These are phyloP conservation scores for Agonopterix alstromeriana DNA, from an alignment of 2,888 invertebrate species.

Conservation along the genomic window DNA sequence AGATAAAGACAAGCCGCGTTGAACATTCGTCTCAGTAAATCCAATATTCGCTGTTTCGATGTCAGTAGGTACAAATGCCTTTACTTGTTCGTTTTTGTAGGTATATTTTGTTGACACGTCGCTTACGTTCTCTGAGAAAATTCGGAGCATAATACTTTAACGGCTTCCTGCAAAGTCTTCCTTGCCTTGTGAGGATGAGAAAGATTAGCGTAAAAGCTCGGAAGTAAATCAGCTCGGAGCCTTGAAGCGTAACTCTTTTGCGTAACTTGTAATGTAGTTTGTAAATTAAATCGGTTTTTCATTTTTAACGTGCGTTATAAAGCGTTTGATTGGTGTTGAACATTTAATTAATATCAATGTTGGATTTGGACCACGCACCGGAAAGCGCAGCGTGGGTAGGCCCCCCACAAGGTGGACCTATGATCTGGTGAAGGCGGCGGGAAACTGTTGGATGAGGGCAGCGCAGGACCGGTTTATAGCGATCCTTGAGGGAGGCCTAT, in stretches of 20 bases:
- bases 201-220: slow-evolving; percentile 12
- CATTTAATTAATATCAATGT: no score
- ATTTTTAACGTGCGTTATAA: no score
- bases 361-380: no score
- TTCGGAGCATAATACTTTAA: slow-evolving; percentile 18
- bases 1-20: background rate
- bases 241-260: slow-evolving; percentile 7
- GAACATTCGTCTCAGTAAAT: slow-evolving; percentile 21
- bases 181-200: slow-evolving; percentile 1
- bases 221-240: slow-evolving; percentile 14
- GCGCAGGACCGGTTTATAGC: no score
- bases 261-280: background rate
- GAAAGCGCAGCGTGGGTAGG: no score
- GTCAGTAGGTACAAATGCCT: slow-evolving; percentile 17
- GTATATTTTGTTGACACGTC: slow-evolving; percentile 16
- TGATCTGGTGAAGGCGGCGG: no score
- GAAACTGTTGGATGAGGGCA: no score
- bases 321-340: no score
- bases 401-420: no score
- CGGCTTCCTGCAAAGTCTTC: background rate
- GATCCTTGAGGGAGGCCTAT: no score
- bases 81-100: no score
- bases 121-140: slow-evolving; percentile 15
- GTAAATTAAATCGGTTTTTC: no score
- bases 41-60: slow-evolving; percentile 26